These are phyloP conservation scores for Atta cephalotes DNA, from an alignment of 1,140 invertebrate species.

Conservation along the genomic window DNA sequence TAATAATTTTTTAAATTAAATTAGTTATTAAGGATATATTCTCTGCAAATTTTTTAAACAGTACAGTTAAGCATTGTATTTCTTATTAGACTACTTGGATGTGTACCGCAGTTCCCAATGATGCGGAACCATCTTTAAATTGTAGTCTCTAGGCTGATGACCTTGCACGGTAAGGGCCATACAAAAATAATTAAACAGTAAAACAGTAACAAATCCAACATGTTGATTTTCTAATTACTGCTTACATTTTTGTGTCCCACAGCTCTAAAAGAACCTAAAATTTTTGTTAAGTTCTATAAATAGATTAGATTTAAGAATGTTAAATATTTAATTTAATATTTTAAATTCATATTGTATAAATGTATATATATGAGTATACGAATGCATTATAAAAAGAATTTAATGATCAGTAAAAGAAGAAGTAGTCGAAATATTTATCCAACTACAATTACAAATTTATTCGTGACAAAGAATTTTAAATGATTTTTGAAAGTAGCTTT, in stretches of 20 bases:
- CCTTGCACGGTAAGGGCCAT: background rate
- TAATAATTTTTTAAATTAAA: constrained; percentile 7
- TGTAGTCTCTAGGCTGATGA: constrained; percentile 18
- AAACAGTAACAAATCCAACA: no score
- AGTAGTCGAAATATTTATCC: constrained; percentile 48
- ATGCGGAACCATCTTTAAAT: constrained; percentile 37
- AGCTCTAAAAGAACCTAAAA: background rate
- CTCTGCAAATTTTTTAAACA: constrained; percentile 14
- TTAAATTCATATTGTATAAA: background rate
- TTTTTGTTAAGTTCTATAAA: no score
- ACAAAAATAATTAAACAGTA: no score
- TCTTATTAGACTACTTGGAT: constrained; percentile 19
- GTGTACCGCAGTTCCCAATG: constrained; percentile 12
- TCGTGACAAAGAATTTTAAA: constrained; percentile 60
- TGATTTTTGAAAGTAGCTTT: constrained; percentile 28
- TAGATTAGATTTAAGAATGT: background rate
- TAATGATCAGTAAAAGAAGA: constrained; percentile 46
- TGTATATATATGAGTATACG: background rate
- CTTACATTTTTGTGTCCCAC: no score
- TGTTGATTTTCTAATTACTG: no score
- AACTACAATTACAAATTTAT: constrained; percentile 61
- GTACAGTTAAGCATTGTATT: background rate
- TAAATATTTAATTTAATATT: background rate
- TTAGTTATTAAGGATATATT: background rate
- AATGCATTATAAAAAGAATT: constrained; percentile 53